Evolutionary conservation across 2,113 vertebrate genomes (phyloP), one percentile per base, ranked within the genome.

Genomic region (Perca schrenkii): DNA sequence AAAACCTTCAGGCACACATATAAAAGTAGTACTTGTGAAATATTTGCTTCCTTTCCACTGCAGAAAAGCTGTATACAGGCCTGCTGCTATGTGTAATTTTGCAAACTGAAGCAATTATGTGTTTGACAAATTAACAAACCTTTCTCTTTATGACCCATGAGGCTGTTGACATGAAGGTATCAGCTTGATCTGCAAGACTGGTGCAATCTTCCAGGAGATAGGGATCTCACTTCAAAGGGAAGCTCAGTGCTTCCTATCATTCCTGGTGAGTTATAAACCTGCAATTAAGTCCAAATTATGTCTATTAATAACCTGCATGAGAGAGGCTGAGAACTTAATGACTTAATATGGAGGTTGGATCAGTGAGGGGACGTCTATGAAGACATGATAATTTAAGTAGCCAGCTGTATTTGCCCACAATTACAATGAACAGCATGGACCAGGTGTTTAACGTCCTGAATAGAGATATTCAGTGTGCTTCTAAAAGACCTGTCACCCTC

Each of bases 381-480:
- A 96, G 96, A 97, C 93, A 90, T 96, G 95, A 95, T 93, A 82
- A 93, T 92, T 92, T 92, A 82, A 88, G 93, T 88, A 92, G 91
- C 95, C 93, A 90, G 95, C 13, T 47, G 94, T 89, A 88, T 86
- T 82, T 91, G 78, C 94, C 91, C 93, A 92, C 94, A 75, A 90
- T 89, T 91, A 73, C 72, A 57, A 84, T 93, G 93, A 93, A 69
- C 81, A 88, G 88, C 89, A 70, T 25, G 68, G 80, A 96, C 96
- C 97, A 98, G 97, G 95, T 98, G 97, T 97, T 96, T 91, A 84
- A 84, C 93, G 96, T 97, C 97, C 96, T 96, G 96, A 95, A 96
- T 95, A 97, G 93, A 97, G 94, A 96, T 94, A 94, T 97, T 96
- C 95, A 92, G 93, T 88, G 67, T 89, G 89, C 91, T 95, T 93